Evolutionary conservation across 2,797 vertebrate species (phyloP).

Genomic region (Threskiornis aethiopicus): DNA sequence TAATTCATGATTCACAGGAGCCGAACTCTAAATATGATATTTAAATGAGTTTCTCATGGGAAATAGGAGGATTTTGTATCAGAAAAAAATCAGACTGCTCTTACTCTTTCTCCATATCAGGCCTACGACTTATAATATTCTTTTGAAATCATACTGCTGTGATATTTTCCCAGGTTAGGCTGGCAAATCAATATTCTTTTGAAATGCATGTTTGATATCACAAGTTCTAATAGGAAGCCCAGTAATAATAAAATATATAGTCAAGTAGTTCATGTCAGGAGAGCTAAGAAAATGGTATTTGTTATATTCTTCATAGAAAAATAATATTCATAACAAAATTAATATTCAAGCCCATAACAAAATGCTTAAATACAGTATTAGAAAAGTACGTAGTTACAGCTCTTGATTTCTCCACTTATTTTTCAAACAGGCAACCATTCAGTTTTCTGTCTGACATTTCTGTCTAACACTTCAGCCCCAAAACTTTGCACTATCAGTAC

Average conservation of each 20-base stretch:
- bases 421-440: slow-evolving; percentile 14
- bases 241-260: neutral
- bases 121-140: neutral
- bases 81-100: neutral
- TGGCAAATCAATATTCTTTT: neutral
- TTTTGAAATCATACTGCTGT: neutral
- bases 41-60: neutral
- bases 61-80: neutral
- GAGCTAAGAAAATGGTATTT: neutral
- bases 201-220: neutral
- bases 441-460: neutral
- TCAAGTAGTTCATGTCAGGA: neutral
- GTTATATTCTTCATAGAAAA: slow-evolving; percentile 35
- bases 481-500: slow-evolving; percentile 23
- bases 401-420: neutral
- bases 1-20: neutral
- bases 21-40: neutral
- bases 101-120: neutral
- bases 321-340: slow-evolving; percentile 13
- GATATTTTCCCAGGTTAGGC: neutral
- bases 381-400: slow-evolving; percentile 39
- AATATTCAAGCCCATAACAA: slow-evolving; percentile 36
- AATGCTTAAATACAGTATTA: slow-evolving; percentile 55
- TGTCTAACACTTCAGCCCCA: slow-evolving; percentile 28
- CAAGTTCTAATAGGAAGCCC: neutral